Conservation (phyloP, 2,797 vertebrate genomes). For the Adelosebastes latens region DNA sequence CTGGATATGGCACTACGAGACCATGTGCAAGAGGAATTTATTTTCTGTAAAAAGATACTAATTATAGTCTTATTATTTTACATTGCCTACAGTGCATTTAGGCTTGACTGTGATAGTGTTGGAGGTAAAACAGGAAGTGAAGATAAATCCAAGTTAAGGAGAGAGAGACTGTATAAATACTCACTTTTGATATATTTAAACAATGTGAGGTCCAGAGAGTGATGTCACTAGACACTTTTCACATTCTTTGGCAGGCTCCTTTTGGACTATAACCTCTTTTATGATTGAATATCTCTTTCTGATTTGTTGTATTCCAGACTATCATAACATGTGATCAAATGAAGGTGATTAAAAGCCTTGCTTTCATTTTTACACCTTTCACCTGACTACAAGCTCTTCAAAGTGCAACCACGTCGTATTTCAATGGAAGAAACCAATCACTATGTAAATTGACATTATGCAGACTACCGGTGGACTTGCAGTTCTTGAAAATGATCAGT, state of each 20-base stretch:
- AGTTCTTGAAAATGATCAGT: neutral
- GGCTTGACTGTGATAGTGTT: neutral
- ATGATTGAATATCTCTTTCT: conserved; percentile 41
- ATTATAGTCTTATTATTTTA: conserved; percentile 29
- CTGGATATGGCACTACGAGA: conserved; percentile 16
- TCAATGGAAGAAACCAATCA: neutral
- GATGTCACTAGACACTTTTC: conserved; percentile 46
- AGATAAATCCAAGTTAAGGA: conserved; percentile 46
- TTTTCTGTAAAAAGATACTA: conserved; percentile 40
- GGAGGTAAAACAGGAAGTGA: conserved; percentile 34
- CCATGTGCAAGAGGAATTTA: conserved; percentile 26
- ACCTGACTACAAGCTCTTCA: neutral
- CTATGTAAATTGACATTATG: neutral
- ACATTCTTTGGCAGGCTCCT: conserved; percentile 26
- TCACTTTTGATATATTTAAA: conserved; percentile 45
- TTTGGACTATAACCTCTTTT: conserved; percentile 8
- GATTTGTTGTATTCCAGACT: conserved; percentile 11
- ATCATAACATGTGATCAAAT: neutral
- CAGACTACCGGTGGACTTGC: neutral
- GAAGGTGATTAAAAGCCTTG: neutral
- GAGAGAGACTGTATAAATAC: conserved; percentile 39
- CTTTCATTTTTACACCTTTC: conserved; percentile 11
- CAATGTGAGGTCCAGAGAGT: conserved; percentile 35
- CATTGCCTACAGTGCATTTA: neutral
- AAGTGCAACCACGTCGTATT: neutral